Conservation (phyloP, 2,888 invertebrate species). For the Colostygia pectinataria region DNA sequence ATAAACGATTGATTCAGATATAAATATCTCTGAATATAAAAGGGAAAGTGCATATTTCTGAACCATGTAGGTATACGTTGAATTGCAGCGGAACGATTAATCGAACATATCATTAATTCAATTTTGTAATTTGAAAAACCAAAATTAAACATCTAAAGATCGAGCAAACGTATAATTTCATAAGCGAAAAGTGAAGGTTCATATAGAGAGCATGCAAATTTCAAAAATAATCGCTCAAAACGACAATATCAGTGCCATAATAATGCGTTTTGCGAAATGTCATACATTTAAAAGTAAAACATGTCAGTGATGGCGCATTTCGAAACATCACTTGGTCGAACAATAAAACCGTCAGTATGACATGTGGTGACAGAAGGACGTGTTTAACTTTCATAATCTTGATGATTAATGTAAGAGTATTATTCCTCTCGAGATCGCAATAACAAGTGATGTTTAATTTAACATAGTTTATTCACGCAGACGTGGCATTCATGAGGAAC, state of each 20-base stretch:
- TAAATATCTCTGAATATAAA: not conserved
- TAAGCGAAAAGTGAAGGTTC: conserved; percentile 26
- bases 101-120: conserved; percentile 14
- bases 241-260: conserved; percentile 24
- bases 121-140: conserved; percentile 14
- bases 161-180: conserved; percentile 29
- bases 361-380: conserved; percentile 11
- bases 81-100: not conserved
- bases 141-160: conserved; percentile 16
- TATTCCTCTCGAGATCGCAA: conserved; percentile 29
- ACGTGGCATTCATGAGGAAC: conserved; percentile 29
- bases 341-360: conserved; percentile 27
- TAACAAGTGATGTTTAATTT: conserved; percentile 35
- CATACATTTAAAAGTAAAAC: conserved; percentile 26
- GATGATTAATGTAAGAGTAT: conserved; percentile 32
- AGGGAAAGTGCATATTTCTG: conserved; percentile 1
- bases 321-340: conserved; percentile 18
- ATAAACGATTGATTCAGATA: too few relatives aligned
- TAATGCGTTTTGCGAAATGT: conserved; percentile 24
- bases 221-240: conserved; percentile 30
- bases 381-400: conserved; percentile 29
- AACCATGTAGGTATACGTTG: conserved; percentile 3
- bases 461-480: conserved; percentile 29
- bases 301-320: conserved; percentile 11
- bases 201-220: conserved; percentile 22